A percentile compares a stretch with the other conserved stretches of the same genome.
Evolutionary conservation across 1,140 invertebrate genomes (phyloP).

Genomic region (Sycophila sp.): DNA sequence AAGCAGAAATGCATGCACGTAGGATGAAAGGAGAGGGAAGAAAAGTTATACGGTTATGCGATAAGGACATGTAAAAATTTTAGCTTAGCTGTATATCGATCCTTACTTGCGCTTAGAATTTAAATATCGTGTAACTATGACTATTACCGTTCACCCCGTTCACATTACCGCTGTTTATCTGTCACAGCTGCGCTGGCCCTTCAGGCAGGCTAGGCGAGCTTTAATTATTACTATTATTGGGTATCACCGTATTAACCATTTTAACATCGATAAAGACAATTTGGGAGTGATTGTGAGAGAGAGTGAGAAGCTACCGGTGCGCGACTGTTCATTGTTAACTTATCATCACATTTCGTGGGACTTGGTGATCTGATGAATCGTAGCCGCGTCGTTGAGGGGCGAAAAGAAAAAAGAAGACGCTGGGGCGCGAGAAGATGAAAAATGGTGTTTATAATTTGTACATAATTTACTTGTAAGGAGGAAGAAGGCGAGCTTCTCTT

Average conservation of each 20-base stretch:
- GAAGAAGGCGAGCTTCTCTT: constrained; percentile 24
- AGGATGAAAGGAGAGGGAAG: neutral
- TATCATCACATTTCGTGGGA: constrained; percentile 12
- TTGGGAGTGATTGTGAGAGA: neutral
- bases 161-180: constrained; percentile 36
- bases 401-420: neutral
- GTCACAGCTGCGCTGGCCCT: constrained; percentile 16
- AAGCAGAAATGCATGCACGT: neutral
- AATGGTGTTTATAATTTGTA: constrained; percentile 42
- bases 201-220: neutral
- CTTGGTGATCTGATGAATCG: constrained; percentile 13
- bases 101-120: constrained; percentile 43
- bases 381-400: neutral
- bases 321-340: constrained; percentile 36
- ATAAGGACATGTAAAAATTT: constrained; percentile 54
- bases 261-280: constrained; percentile 11
- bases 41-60: constrained; percentile 51
- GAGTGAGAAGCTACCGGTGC: constrained; percentile 6
- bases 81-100: constrained; percentile 58
- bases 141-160: constrained; percentile 33
- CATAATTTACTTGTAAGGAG: constrained; percentile 43
- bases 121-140: constrained; percentile 44
- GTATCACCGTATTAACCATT: constrained; percentile 34
- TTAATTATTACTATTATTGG: constrained; percentile 34
- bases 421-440: no score